Evolutionary conservation across 2,888 invertebrate genomes (phyloP).

Genomic region (Parelbella ahira): DNA sequence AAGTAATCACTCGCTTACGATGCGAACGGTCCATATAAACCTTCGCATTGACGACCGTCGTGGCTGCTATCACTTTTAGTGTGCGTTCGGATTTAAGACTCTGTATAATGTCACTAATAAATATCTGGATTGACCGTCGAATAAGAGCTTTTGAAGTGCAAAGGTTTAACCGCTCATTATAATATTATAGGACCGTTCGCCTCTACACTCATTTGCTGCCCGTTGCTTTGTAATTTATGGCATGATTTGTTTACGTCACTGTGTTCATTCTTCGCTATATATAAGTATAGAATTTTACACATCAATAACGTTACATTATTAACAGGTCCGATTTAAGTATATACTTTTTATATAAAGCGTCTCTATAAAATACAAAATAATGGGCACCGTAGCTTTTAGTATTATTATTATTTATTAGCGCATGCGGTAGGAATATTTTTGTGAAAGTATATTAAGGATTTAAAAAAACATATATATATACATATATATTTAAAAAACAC

Average conservation of each 20-base stretch:
- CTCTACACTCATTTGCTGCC: slow-evolving; percentile 49
- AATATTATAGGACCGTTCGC: slow-evolving; percentile 45
- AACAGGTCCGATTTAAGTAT: neutral
- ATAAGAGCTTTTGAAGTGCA: neutral
- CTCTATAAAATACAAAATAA: slow-evolving; percentile 45
- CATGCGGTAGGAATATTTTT: slow-evolving; percentile 62
- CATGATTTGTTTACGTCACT: neutral
- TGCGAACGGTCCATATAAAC: slow-evolving; percentile 31
- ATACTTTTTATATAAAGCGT: slow-evolving; percentile 26
- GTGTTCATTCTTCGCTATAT: slow-evolving; percentile 1
- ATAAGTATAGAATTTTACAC: slow-evolving; percentile 7
- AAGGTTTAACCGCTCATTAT: slow-evolving; percentile 23
- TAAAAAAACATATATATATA: too few species aligned
- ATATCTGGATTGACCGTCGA: too few species aligned
- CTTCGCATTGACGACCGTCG: slow-evolving; percentile 7
- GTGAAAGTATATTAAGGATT: too few species aligned
- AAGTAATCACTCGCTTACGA: slow-evolving; percentile 40
- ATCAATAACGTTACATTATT: slow-evolving; percentile 1
- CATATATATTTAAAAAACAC: slow-evolving; percentile 44
- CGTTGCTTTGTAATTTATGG: slow-evolving; percentile 53
- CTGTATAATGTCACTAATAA: too few species aligned
- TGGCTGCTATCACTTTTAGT: too few species aligned
- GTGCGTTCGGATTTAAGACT: too few species aligned
- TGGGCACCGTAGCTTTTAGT: slow-evolving; percentile 47
- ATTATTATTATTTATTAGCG: slow-evolving; percentile 77